A percentile compares a stretch with the other conserved stretches of the same genome.
Evolutionary conservation across 2,888 invertebrate genomes (phyloP).

Genomic region (Scrobipalpa atriplicella): DNA sequence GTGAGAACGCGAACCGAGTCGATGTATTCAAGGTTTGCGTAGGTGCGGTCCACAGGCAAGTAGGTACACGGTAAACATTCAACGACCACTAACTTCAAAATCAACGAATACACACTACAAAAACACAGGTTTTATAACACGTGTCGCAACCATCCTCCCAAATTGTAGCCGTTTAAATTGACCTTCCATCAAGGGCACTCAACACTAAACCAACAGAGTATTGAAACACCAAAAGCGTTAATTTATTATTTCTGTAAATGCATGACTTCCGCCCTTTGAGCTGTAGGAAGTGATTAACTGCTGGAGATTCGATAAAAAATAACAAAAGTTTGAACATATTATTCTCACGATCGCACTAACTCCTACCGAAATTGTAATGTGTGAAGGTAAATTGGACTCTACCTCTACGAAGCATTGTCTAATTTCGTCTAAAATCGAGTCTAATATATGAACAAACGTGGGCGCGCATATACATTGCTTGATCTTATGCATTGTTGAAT

Average conservation of each 20-base stretch:
- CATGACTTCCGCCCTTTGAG: constrained; percentile 78
- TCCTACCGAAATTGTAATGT: constrained; percentile 56
- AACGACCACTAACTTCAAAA: constrained; percentile 70
- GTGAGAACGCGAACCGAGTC: background rate
- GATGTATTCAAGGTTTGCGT: constrained; percentile 40
- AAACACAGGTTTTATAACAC: constrained; percentile 58
- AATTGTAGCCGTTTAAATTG: constrained; percentile 60
- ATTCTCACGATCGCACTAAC: constrained; percentile 68
- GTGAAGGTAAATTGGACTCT: constrained; percentile 57
- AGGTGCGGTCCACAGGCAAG: constrained; percentile 63
- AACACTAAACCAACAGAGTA: constrained; percentile 51
- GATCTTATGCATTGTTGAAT: constrained; percentile 35
- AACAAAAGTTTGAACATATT: constrained; percentile 66
- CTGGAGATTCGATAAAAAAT: constrained; percentile 66
- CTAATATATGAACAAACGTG: constrained; percentile 38
- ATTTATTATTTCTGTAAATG: constrained; percentile 75
- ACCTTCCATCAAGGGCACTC: constrained; percentile 72
- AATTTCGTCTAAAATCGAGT: constrained; percentile 33
- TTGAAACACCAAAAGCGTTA: constrained; percentile 69
- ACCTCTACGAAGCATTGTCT: constrained; percentile 41
- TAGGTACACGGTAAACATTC: constrained; percentile 52
- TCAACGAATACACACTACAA: constrained; percentile 67
- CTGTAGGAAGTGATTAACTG: constrained; percentile 79
- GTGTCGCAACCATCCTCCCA: constrained; percentile 66
- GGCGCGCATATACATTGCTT: constrained; percentile 36